Evolutionary conservation across 2,113 vertebrate species (phyloP).

Genomic region (Melospiza melodia): DNA sequence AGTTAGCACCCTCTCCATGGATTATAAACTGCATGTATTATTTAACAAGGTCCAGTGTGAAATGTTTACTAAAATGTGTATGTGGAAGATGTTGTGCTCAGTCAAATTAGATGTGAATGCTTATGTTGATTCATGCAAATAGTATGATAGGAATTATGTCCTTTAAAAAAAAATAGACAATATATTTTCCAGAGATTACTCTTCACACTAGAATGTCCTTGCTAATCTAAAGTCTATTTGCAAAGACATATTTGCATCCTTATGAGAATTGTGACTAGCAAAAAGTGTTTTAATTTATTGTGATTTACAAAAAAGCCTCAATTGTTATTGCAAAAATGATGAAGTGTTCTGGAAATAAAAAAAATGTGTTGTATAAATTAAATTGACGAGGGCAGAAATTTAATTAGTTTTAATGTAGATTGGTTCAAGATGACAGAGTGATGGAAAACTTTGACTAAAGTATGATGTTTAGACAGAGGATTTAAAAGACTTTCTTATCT

Average conservation of each 20-base stretch:
- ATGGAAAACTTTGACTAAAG: neutral
- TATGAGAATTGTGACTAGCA: neutral
- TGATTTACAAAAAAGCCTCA: neutral
- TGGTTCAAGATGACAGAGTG: neutral
- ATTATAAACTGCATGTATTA: neutral
- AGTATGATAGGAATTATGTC: neutral
- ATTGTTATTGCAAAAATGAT: neutral
- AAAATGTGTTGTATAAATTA: neutral
- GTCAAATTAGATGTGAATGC: neutral
- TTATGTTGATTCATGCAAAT: neutral
- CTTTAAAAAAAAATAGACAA: neutral
- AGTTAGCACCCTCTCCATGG: neutral
- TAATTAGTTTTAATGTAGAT: neutral
- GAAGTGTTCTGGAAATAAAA: neutral
- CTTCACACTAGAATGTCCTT: neutral
- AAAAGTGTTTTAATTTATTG: neutral
- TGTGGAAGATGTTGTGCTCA: neutral
- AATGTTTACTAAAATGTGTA: neutral
- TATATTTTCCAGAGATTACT: neutral
- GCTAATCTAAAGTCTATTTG: neutral
- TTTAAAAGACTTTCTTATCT: neutral
- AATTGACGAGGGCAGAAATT: neutral
- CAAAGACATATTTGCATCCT: neutral
- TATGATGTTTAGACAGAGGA: neutral
- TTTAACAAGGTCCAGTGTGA: neutral